Conservation (phyloP, 2,888 invertebrate genomes). For the Lasioglossum vierecki region DNA sequence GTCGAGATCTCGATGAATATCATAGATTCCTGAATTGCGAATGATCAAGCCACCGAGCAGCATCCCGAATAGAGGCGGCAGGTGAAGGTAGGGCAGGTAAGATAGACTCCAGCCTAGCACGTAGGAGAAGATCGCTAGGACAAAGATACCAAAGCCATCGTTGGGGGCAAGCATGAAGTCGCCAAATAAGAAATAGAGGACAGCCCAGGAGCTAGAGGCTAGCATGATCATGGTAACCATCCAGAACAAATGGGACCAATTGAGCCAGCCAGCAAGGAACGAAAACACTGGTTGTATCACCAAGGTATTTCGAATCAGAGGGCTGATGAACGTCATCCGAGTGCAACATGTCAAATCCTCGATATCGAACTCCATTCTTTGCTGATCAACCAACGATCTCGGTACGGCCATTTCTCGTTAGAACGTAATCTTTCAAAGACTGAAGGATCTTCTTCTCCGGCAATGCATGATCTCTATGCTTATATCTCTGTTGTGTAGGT, state of each 20-base stretch:
- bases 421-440: not conserved
- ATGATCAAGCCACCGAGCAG: constrained; percentile 85
- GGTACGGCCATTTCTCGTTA: not conserved
- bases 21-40: constrained; percentile 65
- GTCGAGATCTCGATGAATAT: constrained; percentile 76
- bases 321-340: constrained; percentile 72
- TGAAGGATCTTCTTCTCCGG: not conserved
- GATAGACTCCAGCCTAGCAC: constrained; percentile 77
- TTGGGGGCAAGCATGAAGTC: constrained; percentile 75
- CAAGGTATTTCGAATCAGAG: constrained; percentile 68
- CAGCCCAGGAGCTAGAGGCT: constrained; percentile 65
- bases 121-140: constrained; percentile 73
- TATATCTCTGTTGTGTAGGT: not conserved
- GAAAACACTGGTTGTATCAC: constrained; percentile 69
- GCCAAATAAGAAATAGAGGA: constrained; percentile 74
- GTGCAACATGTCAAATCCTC: constrained; percentile 74
- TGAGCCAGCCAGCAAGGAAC: constrained; percentile 58
- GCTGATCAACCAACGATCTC: not conserved
- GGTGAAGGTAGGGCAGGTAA: constrained; percentile 74
- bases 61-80: constrained; percentile 88
- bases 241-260: constrained; percentile 76
- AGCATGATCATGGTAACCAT: constrained; percentile 60
- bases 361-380: not conserved
- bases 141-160: constrained; percentile 72
- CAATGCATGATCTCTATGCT: not conserved